phyloP scores from a whole-genome alignment of 2,888 invertebrate species.

The Chrysolina americana region DNA sequence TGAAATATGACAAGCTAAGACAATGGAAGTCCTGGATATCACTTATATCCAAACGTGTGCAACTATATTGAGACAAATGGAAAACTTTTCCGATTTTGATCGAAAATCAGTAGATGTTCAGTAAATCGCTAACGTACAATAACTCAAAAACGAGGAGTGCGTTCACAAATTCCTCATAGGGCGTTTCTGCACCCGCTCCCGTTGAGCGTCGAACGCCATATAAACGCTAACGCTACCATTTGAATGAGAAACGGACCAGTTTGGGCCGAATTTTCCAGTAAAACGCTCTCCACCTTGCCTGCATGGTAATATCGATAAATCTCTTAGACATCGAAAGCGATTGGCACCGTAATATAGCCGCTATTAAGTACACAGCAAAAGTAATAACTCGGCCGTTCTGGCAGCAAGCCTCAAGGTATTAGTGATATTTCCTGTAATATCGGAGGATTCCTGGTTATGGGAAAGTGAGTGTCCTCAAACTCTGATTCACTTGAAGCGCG shows the following conservation, averaged over 20 bases:
- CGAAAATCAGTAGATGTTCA: slow-evolving; percentile 3
- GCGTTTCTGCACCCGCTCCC: slow-evolving; percentile 52
- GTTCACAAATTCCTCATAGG: slow-evolving; percentile 30
- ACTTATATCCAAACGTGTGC: too few relatives aligned
- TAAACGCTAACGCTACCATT: slow-evolving; percentile 19
- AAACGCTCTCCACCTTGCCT: slow-evolving; percentile 58
- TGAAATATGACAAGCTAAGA: too few relatives aligned
- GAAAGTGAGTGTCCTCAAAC: too few relatives aligned
- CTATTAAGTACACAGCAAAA: slow-evolving; percentile 7
- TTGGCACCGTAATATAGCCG: slow-evolving; percentile 6
- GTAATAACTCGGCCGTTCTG: background rate
- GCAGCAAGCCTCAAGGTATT: background rate
- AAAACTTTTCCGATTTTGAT: slow-evolving; percentile 16
- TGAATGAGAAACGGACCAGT: slow-evolving; percentile 7
- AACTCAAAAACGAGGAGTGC: slow-evolving; percentile 26
- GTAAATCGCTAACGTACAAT: slow-evolving; percentile 32
- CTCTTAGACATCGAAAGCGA: background rate
- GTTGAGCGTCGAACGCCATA: slow-evolving; percentile 45
- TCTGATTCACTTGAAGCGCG: too few relatives aligned
- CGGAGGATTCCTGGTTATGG: background rate
- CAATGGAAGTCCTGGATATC: too few relatives aligned
- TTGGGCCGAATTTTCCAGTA: background rate
- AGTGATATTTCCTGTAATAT: background rate
- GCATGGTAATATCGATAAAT: slow-evolving; percentile 51
- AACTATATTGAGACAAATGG: background rate